A percentile compares a stretch with the other conserved stretches of the same genome.
Conservation (phyloP, 2,888 invertebrate genomes). For the Chymomyza fuscimana region DNA sequence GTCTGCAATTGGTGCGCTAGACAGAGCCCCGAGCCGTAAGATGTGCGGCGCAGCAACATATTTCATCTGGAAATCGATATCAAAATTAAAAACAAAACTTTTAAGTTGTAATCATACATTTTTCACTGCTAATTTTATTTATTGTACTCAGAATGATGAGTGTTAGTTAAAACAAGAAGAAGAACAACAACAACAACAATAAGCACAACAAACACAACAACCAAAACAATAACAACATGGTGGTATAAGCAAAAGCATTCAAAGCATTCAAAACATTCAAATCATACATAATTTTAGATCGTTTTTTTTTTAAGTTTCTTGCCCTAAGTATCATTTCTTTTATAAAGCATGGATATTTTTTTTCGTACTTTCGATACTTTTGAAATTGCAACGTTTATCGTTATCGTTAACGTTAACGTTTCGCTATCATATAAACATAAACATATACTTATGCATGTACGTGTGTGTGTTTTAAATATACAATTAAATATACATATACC, state of each 20-base stretch:
- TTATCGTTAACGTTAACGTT: not conserved
- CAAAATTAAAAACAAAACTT: not conserved
- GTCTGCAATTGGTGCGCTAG: not conserved
- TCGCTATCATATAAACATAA: not conserved
- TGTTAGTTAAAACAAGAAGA: constrained; percentile 17
- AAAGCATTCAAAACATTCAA: not conserved
- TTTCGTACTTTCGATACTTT: constrained; percentile 33
- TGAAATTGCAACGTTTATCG: not conserved
- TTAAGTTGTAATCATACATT: constrained; percentile 22
- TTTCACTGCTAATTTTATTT: constrained; percentile 34
- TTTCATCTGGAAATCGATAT: not conserved
- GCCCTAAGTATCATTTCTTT: constrained; percentile 2
- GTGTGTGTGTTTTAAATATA: not conserved
- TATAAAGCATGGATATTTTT: not conserved
- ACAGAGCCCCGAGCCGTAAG: too few species aligned
- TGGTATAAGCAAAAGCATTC: not conserved
- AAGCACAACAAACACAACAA: constrained; percentile 2
- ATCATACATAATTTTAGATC: not conserved
- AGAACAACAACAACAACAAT: constrained; percentile 2
- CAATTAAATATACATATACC: constrained; percentile 21
- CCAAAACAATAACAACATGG: not conserved
- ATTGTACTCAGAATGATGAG: constrained; percentile 35
- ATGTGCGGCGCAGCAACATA: too few species aligned
- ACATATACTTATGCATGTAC: not conserved
- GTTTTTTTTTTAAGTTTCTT: not conserved